Percentiles rank a stretch among this genome's conserved stretches.
Conservation (phyloP, 2,113 vertebrate species). For the Alethe diademata region DNA sequence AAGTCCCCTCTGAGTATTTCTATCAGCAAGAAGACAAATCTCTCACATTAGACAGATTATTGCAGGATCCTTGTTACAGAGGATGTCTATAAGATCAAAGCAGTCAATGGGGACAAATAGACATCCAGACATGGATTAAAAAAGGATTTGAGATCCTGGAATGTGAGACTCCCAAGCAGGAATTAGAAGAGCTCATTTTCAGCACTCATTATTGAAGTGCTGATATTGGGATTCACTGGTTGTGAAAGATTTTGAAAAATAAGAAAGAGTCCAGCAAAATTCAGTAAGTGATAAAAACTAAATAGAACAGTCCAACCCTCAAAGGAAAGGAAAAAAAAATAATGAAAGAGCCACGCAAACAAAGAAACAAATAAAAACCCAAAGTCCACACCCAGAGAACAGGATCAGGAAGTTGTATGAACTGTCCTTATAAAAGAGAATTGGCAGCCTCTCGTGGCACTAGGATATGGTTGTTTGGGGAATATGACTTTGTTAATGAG, state of each 20-base stretch:
- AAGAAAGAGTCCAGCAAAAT: not conserved
- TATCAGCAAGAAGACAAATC: not conserved
- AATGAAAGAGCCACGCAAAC: not conserved
- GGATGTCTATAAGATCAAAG: not conserved
- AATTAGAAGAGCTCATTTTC: not conserved
- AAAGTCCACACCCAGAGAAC: not conserved
- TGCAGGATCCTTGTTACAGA: not conserved
- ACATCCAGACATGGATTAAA: not conserved
- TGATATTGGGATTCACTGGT: not conserved
- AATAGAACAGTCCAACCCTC: not conserved
- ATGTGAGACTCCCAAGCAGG: not conserved
- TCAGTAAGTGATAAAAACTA: not conserved
- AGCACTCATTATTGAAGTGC: not conserved
- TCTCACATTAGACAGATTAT: fast-evolving
- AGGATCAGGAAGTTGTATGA: not conserved
- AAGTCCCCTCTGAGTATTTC: not conserved
- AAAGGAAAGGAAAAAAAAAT: not conserved
- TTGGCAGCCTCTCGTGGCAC: fast-evolving
- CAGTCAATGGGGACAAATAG: not conserved
- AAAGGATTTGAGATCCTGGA: not conserved
- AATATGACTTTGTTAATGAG: not conserved
- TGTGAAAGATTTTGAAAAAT: not conserved
- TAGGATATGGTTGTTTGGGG: not conserved
- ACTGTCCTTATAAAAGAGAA: not conserved
- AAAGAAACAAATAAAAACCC: not conserved